Percentiles rank a stretch among this genome's conserved stretches.
phyloP scores from a whole-genome alignment of 2,113 vertebrate genomes.

The Neopipo cinnamomea region DNA sequence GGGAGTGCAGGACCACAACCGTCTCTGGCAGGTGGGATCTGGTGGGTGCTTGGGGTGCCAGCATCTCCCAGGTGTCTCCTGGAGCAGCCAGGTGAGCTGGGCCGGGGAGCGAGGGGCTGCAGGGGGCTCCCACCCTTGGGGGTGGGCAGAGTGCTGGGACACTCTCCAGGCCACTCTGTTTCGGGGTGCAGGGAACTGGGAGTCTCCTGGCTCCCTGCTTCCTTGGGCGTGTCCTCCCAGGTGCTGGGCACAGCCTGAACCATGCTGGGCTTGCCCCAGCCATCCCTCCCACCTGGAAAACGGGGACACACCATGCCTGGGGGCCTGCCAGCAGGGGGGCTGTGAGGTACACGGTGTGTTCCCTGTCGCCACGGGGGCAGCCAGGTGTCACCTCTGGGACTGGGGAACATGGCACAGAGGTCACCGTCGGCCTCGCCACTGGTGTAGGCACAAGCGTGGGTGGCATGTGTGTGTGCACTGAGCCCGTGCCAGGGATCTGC shows the following conservation, averaged over 20 bases:
- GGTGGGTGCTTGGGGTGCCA: neutral
- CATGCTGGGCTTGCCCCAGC: rapidly evolving
- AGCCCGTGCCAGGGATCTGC: rapidly evolving
- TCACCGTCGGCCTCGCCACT: neutral
- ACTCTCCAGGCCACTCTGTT: rapidly evolving
- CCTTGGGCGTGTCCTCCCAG: rapidly evolving
- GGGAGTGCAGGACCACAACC: neutral
- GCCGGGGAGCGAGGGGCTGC: rapidly evolving
- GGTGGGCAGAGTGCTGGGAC: neutral
- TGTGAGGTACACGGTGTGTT: rapidly evolving
- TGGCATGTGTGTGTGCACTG: neutral
- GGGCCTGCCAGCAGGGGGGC: neutral
- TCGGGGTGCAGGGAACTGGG: neutral
- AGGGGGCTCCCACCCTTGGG: neutral
- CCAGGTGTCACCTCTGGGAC: neutral
- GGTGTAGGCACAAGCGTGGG: neutral
- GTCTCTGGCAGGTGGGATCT: neutral
- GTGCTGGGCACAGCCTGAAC: neutral
- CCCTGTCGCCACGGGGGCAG: neutral
- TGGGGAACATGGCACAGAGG: rapidly evolving
- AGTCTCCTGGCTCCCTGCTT: neutral
- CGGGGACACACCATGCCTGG: rapidly evolving
- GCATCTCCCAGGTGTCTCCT: too few relatives aligned
- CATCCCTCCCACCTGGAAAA: neutral
- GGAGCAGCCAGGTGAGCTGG: neutral